Evolutionary conservation across 1,140 invertebrate species (phyloP).

Genomic region (Tetramorium simillimum): DNA sequence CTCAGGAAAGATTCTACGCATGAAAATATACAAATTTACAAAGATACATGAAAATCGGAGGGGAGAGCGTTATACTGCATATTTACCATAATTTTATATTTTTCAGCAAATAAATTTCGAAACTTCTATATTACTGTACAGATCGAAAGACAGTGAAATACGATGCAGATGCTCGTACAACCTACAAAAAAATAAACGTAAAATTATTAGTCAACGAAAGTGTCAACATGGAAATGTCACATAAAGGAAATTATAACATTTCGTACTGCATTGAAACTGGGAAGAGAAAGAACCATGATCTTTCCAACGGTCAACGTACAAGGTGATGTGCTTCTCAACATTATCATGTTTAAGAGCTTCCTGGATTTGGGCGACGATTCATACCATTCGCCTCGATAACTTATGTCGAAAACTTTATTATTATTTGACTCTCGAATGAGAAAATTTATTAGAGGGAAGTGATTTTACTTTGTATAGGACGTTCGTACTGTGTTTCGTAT

Average conservation of each 20-base stretch:
- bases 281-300: slow-evolving; percentile 71
- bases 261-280: slow-evolving; percentile 74
- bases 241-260: background rate
- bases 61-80: too few species aligned
- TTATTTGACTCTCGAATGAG: too few species aligned
- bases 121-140: background rate
- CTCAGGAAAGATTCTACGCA: too few species aligned
- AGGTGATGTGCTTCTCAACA: slow-evolving; percentile 66
- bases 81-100: background rate
- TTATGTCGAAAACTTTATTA: slow-evolving; percentile 32
- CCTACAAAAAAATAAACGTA: background rate
- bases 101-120: background rate
- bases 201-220: background rate
- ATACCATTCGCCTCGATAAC: slow-evolving; percentile 70
- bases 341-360: slow-evolving; percentile 67
- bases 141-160: slow-evolving; percentile 33
- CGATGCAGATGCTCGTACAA: slow-evolving; percentile 17
- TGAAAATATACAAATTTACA: too few species aligned
- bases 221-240: background rate
- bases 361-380: slow-evolving; percentile 61
- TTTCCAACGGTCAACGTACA: slow-evolving; percentile 71
- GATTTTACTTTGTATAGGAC: too few species aligned
- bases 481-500: too few species aligned
- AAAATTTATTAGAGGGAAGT: too few species aligned
- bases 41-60: too few species aligned